phyloP scores from a whole-genome alignment of 2,888 invertebrate species.

The Sphaeridia pumilis region DNA sequence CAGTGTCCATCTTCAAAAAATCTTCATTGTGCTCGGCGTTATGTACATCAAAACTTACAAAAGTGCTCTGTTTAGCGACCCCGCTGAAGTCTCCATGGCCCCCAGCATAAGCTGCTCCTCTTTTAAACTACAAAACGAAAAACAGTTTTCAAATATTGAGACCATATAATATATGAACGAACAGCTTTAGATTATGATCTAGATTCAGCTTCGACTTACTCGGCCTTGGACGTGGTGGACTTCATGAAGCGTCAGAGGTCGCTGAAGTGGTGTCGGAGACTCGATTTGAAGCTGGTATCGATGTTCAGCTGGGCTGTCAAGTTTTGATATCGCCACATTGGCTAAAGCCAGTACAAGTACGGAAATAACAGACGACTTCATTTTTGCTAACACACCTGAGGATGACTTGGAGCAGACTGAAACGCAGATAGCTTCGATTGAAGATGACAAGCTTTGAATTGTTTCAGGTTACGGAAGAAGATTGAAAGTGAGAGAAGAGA shows the following conservation, averaged over 20 bases:
- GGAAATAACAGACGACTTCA: too few relatives aligned
- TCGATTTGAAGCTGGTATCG: background rate
- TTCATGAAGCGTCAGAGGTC: background rate
- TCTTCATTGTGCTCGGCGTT: background rate
- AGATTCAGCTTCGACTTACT: background rate
- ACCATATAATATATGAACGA: background rate
- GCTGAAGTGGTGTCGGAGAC: background rate
- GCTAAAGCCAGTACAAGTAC: too few relatives aligned
- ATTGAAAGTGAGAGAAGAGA: too few relatives aligned
- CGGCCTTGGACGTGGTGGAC: background rate
- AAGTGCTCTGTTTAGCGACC: conserved; percentile 21
- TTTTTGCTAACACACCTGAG: too few relatives aligned
- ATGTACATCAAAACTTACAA: conserved; percentile 10
- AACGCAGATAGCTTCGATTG: too few relatives aligned
- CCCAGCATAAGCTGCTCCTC: conserved; percentile 22
- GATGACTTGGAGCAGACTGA: too few relatives aligned
- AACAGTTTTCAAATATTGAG: background rate
- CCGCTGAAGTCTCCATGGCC: conserved; percentile 23
- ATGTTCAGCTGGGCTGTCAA: background rate
- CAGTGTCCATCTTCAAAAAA: background rate
- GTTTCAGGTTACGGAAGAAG: too few relatives aligned
- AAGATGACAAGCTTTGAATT: too few relatives aligned
- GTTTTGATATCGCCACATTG: too few relatives aligned
- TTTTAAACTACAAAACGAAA: conserved; percentile 8
- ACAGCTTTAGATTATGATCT: background rate